These are phyloP conservation scores for Argyresthia goedartella DNA, from an alignment of 2,888 invertebrate species.

Conservation along the genomic window DNA sequence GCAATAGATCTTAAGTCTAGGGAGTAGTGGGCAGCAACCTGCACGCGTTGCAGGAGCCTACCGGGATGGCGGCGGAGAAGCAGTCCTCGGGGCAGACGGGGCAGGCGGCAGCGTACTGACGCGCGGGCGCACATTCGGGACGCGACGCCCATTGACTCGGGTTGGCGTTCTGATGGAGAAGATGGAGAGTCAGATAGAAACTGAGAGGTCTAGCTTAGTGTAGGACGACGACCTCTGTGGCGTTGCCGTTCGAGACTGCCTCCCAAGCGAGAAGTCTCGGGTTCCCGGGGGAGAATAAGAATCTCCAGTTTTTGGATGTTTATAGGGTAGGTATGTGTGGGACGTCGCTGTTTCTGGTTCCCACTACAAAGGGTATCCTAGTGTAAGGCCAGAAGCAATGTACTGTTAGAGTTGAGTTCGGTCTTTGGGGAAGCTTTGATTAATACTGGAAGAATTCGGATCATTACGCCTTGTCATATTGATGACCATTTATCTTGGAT, in stretches of 20 bases:
- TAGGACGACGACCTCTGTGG: no score
- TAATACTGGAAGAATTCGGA: no score
- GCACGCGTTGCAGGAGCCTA: conserved; percentile 47
- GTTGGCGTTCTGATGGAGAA: conserved; percentile 26
- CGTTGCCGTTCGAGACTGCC: background rate
- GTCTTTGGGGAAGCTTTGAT: no score
- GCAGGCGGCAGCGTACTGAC: conserved; percentile 31
- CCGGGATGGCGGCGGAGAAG: conserved; percentile 30
- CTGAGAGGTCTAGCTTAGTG: background rate
- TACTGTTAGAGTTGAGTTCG: no score
- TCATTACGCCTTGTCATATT: no score
- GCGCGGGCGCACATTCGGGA: conserved; percentile 23
- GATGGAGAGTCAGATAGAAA: background rate
- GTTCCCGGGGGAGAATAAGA: background rate
- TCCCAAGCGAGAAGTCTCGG: background rate
- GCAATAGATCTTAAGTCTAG: background rate
- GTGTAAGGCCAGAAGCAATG: background rate
- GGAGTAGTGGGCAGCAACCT: background rate
- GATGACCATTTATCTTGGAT: no score
- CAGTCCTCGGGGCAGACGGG: conserved; percentile 44
- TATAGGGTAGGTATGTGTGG: background rate
- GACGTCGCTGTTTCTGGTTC: background rate
- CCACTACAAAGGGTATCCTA: no score
- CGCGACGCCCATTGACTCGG: conserved; percentile 30
- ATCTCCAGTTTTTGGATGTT: background rate